These are phyloP conservation scores for Xerus rutilus DNA, from an alignment of 2,797 vertebrate species.

Conservation along the genomic window DNA sequence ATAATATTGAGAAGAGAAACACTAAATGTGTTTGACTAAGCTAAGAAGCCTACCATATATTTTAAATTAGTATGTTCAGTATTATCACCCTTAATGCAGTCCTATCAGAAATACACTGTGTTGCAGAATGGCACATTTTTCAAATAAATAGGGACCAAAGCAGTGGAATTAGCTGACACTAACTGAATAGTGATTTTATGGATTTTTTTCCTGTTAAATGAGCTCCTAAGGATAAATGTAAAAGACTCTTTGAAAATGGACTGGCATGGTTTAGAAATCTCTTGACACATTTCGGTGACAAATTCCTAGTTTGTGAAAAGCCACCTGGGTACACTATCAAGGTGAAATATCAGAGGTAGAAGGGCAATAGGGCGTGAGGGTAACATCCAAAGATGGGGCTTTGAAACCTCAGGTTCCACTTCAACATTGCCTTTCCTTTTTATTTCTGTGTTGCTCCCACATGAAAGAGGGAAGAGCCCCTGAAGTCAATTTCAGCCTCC, in stretches of 20 bases:
- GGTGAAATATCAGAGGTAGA: slow-evolving; percentile 37
- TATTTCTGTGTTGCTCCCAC: background rate
- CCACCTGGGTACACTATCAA: background rate
- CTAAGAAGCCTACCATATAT: slow-evolving; percentile 70
- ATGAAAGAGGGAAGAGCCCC: slow-evolving; percentile 55
- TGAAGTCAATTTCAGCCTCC: background rate
- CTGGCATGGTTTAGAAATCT: slow-evolving; percentile 28
- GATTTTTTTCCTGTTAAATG: slow-evolving; percentile 64
- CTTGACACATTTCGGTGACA: slow-evolving; percentile 43
- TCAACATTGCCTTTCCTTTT: background rate
- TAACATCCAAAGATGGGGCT: slow-evolving; percentile 3
- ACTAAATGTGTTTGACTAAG: slow-evolving; percentile 78
- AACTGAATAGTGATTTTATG: slow-evolving; percentile 73
- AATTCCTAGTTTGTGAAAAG: slow-evolving; percentile 12
- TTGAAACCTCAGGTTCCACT: slow-evolving; percentile 42
- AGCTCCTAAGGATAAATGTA: slow-evolving; percentile 55
- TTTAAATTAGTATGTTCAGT: slow-evolving; percentile 76
- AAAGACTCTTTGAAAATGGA: slow-evolving; percentile 38
- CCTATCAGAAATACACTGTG: slow-evolving; percentile 62
- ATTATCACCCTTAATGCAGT: slow-evolving; percentile 80
- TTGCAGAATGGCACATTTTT: slow-evolving; percentile 66
- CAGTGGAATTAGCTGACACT: slow-evolving; percentile 71
- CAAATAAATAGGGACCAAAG: slow-evolving; percentile 71
- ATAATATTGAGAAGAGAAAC: slow-evolving; percentile 71
- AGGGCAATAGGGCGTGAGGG: background rate